Evolutionary conservation across 2,113 vertebrate genomes (phyloP).

Genomic region (Charina bottae): DNA sequence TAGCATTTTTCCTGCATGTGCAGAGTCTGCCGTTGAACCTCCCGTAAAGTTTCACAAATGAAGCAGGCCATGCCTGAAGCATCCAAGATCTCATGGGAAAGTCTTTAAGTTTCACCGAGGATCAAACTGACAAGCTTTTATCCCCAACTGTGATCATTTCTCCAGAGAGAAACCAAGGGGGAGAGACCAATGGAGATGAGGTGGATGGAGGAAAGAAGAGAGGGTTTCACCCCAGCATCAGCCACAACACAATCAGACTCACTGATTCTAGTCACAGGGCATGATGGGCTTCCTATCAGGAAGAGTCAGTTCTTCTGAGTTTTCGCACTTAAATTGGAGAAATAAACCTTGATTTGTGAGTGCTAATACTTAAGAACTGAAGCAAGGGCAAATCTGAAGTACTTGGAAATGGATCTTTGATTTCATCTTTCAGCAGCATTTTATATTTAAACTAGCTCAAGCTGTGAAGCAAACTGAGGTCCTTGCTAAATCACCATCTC

Average conservation of each 20-base stretch:
- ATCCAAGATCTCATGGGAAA: neutral
- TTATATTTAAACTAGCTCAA: neutral
- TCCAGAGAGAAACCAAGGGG: neutral
- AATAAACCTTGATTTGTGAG: neutral
- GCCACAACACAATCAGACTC: neutral
- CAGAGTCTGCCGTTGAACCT: neutral
- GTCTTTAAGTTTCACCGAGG: too few relatives aligned
- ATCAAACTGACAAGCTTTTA: neutral
- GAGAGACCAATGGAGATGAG: neutral
- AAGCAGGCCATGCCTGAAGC: neutral
- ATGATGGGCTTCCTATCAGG: neutral
- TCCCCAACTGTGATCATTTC: neutral
- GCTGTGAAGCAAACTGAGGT: neutral
- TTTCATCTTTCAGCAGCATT: neutral
- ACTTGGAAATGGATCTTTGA: neutral
- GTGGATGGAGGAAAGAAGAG: neutral
- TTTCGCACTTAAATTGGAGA: neutral
- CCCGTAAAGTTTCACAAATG: neutral
- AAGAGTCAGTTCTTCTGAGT: neutral
- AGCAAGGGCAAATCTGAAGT: neutral
- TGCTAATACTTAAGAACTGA: neutral
- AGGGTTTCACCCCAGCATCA: neutral
- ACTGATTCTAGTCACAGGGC: neutral
- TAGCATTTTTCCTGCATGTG: too few relatives aligned
- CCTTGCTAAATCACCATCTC: neutral